Base-by-base conservation (phyloP, 2,113 vertebrate species). In the Petromus typicus region DNA sequence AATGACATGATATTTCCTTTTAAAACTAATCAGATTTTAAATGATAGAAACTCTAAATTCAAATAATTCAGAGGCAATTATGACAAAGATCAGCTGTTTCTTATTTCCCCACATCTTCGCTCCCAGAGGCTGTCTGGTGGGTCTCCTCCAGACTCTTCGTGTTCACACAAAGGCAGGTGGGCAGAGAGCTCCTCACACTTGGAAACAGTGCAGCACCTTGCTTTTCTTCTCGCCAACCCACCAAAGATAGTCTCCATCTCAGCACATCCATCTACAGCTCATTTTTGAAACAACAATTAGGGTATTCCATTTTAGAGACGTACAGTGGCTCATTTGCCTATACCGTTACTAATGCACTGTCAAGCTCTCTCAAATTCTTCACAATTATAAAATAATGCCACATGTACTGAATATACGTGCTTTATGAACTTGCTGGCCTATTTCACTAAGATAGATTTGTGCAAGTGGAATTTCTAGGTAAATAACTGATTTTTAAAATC, bases 1-100 rank as follows among this genome's bases (percentile, higher is more conserved):
- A 37, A 32, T 30, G 76, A 40, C 37, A 40, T 63, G 43, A 89
- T 43, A 85, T 95, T 91, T 94, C 48, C 73, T 91, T 94, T 93
- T 81, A 78, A 73, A 96, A 95, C 73, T 86, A 93, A 48, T 69
- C 18, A 37, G 40, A 32, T 76, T 91, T 27, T 71, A 81, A 95
- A 80, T 51, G 76, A 51, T 78, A 86, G 64, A 86, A 40, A 69
- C 92, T 76, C 89, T 93, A 83, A 88, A 89, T 71, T 87, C 86
- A 89, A 84, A 90, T 27, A 75, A 81, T 32, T 56, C 9, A 17
- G 34, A 89, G 18, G 45, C 23, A 59, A 12, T 13, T 3, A 85
- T 13, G 94, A 51, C 78, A 94, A 94, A 82, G 6, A 54, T 40
- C 22, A 71, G 34, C 18, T 25, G 69, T 92, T 92, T 56, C 59